phyloP scores from a whole-genome alignment of 2,888 invertebrate genomes.

The Hybos culiciformis region DNA sequence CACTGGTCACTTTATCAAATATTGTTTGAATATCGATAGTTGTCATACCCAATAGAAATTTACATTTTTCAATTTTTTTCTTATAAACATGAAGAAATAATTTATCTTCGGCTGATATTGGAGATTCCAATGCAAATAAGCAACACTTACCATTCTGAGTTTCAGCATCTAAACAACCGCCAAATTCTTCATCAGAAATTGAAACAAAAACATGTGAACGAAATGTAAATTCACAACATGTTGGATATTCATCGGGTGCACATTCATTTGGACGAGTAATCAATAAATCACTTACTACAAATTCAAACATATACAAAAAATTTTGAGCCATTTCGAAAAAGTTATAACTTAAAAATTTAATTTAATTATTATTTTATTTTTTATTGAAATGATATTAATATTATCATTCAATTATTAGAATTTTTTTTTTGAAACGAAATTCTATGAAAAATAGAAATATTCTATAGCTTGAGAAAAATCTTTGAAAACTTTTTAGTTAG shows the following conservation, averaged over 20 bases:
- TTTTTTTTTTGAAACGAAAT: no score
- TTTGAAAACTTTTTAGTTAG: no score
- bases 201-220: conserved; percentile 28
- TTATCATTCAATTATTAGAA: no score
- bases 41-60: conserved; percentile 29
- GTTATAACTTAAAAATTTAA: no score
- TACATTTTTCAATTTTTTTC: conserved; percentile 30
- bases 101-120: conserved; percentile 25
- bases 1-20: conserved; percentile 28
- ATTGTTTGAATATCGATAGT: conserved; percentile 25
- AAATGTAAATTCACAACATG: conserved; percentile 31
- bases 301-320: conserved; percentile 32
- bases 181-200: conserved; percentile 30
- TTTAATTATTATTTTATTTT: no score
- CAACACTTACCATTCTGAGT: conserved; percentile 28
- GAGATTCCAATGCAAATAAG: conserved; percentile 27
- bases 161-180: conserved; percentile 22
- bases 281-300: conserved; percentile 30
- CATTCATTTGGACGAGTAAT: conserved; percentile 30
- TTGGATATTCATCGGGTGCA: conserved; percentile 34
- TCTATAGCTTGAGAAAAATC: no score
- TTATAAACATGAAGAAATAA: conserved; percentile 28
- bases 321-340: conserved; percentile 26
- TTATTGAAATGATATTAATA: no score
- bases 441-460: no score